Evolutionary conservation across 2,113 vertebrate species (phyloP).

Genomic region (Carassius gibelio): DNA sequence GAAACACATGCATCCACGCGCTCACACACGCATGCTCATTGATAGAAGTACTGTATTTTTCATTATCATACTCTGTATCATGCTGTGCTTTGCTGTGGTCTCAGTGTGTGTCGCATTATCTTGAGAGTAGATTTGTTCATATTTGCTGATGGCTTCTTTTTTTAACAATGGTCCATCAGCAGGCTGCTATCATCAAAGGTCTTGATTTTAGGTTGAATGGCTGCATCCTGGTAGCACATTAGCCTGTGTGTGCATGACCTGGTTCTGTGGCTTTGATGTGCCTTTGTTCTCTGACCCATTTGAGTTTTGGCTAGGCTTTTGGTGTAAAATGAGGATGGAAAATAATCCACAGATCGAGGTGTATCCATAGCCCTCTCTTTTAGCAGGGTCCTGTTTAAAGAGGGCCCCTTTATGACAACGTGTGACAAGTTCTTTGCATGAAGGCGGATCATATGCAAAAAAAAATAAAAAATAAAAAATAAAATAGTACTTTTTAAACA

Average conservation of each 20-base stretch:
- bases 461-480: no score
- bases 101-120: constrained; percentile 51
- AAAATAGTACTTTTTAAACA: not conserved
- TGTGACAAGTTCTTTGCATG: not conserved
- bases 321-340: constrained; percentile 51
- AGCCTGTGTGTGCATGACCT: constrained; percentile 68
- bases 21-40: not conserved
- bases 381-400: not conserved
- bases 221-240: constrained; percentile 73
- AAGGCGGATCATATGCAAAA: not conserved
- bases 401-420: not conserved
- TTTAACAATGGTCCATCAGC: constrained; percentile 63
- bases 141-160: constrained; percentile 66
- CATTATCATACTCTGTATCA: constrained; percentile 32
- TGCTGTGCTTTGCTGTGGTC: constrained; percentile 31
- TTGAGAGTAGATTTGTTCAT: constrained; percentile 63
- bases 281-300: constrained; percentile 68
- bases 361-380: constrained; percentile 25
- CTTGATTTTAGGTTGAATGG: constrained; percentile 66
- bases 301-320: constrained; percentile 57
- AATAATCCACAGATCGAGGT: constrained; percentile 41
- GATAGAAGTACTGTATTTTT: constrained; percentile 13
- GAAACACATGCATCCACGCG: not conserved
- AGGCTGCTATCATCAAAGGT: constrained; percentile 69
- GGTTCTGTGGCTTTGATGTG: constrained; percentile 60